Base-by-base conservation (phyloP, 2,888 invertebrate species). In the Oscheius sp. region DNA sequence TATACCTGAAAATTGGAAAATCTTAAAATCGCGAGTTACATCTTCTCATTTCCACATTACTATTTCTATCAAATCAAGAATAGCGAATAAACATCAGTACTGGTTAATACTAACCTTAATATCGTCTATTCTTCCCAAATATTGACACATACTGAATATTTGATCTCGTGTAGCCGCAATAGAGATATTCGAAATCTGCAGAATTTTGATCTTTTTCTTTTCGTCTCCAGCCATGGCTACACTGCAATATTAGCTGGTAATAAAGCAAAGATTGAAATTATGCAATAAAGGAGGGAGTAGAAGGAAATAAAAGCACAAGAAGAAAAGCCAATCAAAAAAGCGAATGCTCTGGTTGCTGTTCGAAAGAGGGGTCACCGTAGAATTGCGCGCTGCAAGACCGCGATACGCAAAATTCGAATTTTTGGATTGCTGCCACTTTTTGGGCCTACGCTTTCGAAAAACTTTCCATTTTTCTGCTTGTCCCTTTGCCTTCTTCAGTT, bases 101-200 rank as follows among this genome's bases (percentile, higher is more conserved):
- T n/a, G n/a, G n/a, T n/a, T n/a, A n/a, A n/a, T n/a, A 76, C 76
- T 46, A 25, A 88, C 88, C 82, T 85, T 84, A 52, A 84, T 70
- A 43, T 88, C 86, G 13, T 84, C 84, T 64, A 88, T 84, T n/a
- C 85, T 77, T 18, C 88, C 88, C 27, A 88, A 68, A 56, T 84
- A 85, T 25, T 81, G 76, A 74, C 88, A 87, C 75, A 88, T 80
- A 29, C 79, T 82, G 72, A 87, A 81, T 46, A 88, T 74, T 64
- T 87, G 85, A 23, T 88, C 88, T 13, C 80, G 81, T 1, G 84
- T 84, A 13, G 88, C 88, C 21, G 79, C 63, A 16, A 85, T 75
- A 6, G 88, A 87, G 13, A 88, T 86, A 71, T 88, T 88, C 72
- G 81, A 83, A 46, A 88, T 84, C 59, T 88, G 87, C 25, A 87